phyloP scores from a whole-genome alignment of 1,140 invertebrate genomes.

The Drosophila willistoni region DNA sequence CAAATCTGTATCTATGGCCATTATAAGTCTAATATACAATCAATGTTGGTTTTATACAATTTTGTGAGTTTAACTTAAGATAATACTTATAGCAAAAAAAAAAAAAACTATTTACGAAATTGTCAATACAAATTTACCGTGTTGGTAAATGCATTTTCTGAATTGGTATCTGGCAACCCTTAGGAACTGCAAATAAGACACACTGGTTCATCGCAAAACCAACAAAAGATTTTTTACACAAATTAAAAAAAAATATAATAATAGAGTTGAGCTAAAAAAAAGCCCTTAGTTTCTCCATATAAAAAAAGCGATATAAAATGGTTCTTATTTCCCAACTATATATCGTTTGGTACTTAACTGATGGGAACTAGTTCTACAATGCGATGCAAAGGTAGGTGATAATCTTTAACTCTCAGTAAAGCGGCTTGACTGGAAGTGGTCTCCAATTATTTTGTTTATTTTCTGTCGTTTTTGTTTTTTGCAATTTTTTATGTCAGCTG shows the following conservation, averaged over 20 bases:
- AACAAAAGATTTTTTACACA: not conserved
- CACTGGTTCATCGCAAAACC: not conserved
- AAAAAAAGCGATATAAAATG: no score
- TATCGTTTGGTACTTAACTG: no score
- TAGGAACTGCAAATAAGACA: not conserved
- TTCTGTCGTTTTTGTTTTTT: not conserved
- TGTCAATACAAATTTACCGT: constrained; percentile 2
- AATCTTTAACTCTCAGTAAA: not conserved
- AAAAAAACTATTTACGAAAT: constrained; percentile 15
- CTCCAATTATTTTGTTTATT: not conserved
- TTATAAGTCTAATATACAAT: constrained; percentile 21
- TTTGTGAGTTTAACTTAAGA: constrained; percentile 6
- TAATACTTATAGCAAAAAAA: constrained; percentile 11
- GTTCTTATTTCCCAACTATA: no score
- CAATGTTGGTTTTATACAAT: constrained; percentile 32
- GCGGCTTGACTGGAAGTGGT: not conserved
- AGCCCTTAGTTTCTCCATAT: no score
- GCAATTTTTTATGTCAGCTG: not conserved
- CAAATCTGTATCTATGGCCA: constrained; percentile 31
- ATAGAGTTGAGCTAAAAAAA: no score
- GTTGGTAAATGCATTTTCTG: not conserved
- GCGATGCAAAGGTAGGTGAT: not conserved
- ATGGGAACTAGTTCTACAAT: not conserved
- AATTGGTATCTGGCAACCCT: not conserved
- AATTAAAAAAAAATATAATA: no score